These are phyloP conservation scores for Monopterus albus DNA, from an alignment of 2,113 vertebrate genomes.

Conservation along the genomic window DNA sequence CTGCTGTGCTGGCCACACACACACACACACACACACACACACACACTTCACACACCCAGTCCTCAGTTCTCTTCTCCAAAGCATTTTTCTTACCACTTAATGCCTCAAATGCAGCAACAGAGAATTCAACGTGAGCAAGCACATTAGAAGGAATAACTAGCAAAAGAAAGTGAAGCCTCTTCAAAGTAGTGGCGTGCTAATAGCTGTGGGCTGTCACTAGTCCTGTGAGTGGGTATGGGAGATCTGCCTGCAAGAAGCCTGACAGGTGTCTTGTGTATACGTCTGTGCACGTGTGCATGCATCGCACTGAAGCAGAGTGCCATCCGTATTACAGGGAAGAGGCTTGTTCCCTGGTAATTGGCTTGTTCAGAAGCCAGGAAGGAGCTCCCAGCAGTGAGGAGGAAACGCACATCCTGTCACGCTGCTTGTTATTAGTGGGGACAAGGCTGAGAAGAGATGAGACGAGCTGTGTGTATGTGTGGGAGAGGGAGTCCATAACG, in stretches of 20 bases:
- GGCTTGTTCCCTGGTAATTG: conserved; percentile 84
- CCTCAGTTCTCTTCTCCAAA: conserved; percentile 66
- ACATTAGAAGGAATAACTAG: conserved; percentile 81
- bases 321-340: conserved; percentile 79
- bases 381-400: conserved; percentile 79
- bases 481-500: conserved; percentile 55
- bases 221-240: conserved; percentile 71
- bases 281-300: conserved; percentile 57
- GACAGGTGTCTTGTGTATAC: conserved; percentile 75
- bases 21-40: conserved; percentile 54
- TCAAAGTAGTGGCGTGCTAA: conserved; percentile 81
- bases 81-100: conserved; percentile 78
- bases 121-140: conserved; percentile 74
- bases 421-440: conserved; percentile 81
- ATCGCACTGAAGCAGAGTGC: conserved; percentile 64
- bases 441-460: conserved; percentile 77
- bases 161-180: conserved; percentile 80
- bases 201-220: conserved; percentile 82
- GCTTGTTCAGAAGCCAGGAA: conserved; percentile 81
- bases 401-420: conserved; percentile 81
- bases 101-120: conserved; percentile 70
- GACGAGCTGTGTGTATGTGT: conserved; percentile 49
- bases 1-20: conserved; percentile 59
- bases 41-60: conserved; percentile 54
- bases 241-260: conserved; percentile 76